Conservation (phyloP, 2,888 invertebrate genomes). For the Nasonia oneida region DNA sequence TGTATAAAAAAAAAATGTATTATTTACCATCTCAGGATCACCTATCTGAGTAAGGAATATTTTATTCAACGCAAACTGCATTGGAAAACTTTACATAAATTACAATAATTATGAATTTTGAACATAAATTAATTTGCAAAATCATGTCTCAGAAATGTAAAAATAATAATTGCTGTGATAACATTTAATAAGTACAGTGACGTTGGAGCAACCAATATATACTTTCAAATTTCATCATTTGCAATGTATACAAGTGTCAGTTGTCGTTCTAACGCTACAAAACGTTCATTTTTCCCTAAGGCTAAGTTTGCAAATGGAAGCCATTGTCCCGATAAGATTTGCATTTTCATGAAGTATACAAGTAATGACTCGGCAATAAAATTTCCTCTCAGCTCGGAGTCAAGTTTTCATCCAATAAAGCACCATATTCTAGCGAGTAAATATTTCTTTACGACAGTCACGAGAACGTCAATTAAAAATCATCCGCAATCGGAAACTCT, state of each 20-base stretch:
- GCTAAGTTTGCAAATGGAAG: not conserved
- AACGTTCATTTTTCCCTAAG: not conserved
- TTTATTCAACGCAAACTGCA: not conserved
- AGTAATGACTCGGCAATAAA: not conserved
- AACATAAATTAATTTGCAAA: not conserved
- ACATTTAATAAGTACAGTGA: not conserved
- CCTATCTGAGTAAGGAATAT: not conserved
- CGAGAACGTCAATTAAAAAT: not conserved
- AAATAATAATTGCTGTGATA: not conserved
- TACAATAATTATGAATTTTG: not conserved
- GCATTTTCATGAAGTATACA: not conserved
- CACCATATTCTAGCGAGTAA: not conserved
- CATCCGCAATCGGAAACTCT: not conserved
- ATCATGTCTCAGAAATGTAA: not conserved
- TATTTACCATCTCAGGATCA: not conserved
- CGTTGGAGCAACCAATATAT: not conserved
- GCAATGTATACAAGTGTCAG: not conserved
- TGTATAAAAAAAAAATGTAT: constrained; percentile 18
- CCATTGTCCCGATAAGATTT: not conserved
- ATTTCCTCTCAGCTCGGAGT: not conserved
- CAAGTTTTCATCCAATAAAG: not conserved
- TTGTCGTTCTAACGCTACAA: not conserved
- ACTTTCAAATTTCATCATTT: not conserved
- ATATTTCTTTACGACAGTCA: not conserved
- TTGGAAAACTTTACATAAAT: not conserved